Evolutionary conservation across 2,888 invertebrate genomes (phyloP).

Genomic region (Psylliodes chrysocephalus): DNA sequence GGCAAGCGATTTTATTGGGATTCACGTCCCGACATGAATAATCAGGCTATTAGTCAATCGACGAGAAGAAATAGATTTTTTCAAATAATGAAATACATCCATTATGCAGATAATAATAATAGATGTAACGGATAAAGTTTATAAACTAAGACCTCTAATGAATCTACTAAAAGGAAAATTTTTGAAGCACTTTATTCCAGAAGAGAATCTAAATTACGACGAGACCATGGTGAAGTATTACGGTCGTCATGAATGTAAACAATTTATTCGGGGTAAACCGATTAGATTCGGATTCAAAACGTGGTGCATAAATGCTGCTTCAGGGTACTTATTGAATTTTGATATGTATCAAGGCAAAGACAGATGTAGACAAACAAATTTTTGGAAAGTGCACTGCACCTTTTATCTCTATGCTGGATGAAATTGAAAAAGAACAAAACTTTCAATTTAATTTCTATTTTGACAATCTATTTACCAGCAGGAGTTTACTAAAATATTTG

Average conservation of each 20-base stretch:
- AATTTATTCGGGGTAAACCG: conserved; percentile 49
- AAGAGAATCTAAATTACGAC: conserved; percentile 39
- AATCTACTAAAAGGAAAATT: conserved; percentile 34
- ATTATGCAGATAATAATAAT: conserved; percentile 35
- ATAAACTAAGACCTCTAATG: conserved; percentile 39
- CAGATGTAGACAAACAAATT: conserved; percentile 28
- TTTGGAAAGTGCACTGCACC: conserved; percentile 34
- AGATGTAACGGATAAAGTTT: conserved; percentile 30
- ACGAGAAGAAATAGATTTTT: conserved; percentile 23
- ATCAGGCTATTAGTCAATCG: conserved; percentile 12
- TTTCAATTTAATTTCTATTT: conserved; percentile 29
- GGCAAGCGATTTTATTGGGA: too few species aligned
- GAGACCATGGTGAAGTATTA: conserved; percentile 47
- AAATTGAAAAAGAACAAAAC: conserved; percentile 28
- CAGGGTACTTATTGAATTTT: conserved; percentile 43
- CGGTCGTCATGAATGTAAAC: conserved; percentile 45
- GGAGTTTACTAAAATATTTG: conserved; percentile 27
- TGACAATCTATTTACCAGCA: conserved; percentile 41
- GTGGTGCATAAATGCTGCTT: too few species aligned
- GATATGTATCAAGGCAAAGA: conserved; percentile 42
- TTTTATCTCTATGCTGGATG: conserved; percentile 38
- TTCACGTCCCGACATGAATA: conserved; percentile 15
- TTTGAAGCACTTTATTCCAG: conserved; percentile 37
- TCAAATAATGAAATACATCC: too few species aligned
- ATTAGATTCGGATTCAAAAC: too few species aligned